phyloP scores from a whole-genome alignment of 2,797 vertebrate genomes.

The Anabacerthia variegaticeps region DNA sequence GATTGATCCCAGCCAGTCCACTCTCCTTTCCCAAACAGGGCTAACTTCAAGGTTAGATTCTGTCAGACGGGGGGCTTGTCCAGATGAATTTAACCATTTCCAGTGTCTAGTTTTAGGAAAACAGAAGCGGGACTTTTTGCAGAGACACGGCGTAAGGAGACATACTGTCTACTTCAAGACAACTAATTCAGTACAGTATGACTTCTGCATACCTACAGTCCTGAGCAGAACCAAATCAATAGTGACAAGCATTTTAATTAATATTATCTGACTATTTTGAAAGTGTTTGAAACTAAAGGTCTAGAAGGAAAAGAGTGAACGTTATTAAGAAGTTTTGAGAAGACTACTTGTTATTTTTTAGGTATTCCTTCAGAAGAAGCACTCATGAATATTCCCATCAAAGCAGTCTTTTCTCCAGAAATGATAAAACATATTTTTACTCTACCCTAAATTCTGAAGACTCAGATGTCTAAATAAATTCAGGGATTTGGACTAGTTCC shows the following conservation, averaged over 20 bases:
- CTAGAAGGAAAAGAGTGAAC: neutral
- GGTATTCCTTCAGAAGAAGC: neutral
- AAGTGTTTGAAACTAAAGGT: neutral
- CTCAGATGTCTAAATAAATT: neutral
- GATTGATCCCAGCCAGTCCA: neutral
- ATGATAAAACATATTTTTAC: neutral
- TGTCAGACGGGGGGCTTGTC: fast-evolving
- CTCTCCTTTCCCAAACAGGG: neutral
- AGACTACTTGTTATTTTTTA: neutral
- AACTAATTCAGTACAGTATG: neutral
- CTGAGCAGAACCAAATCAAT: neutral
- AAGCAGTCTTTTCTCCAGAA: neutral
- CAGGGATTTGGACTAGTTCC: neutral
- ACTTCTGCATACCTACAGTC: neutral
- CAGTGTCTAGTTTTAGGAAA: neutral
- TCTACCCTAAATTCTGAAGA: neutral
- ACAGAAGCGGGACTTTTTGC: neutral
- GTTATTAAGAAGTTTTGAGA: neutral
- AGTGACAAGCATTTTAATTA: neutral
- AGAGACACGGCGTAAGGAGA: neutral
- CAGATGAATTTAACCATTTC: neutral
- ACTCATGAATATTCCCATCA: neutral
- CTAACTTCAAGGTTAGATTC: neutral
- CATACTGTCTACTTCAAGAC: neutral
- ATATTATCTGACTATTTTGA: neutral